Evolutionary conservation across 2,797 vertebrate genomes (phyloP), one percentile per base, ranked within the genome.

Genomic region (Harpagifer antarcticus): DNA sequence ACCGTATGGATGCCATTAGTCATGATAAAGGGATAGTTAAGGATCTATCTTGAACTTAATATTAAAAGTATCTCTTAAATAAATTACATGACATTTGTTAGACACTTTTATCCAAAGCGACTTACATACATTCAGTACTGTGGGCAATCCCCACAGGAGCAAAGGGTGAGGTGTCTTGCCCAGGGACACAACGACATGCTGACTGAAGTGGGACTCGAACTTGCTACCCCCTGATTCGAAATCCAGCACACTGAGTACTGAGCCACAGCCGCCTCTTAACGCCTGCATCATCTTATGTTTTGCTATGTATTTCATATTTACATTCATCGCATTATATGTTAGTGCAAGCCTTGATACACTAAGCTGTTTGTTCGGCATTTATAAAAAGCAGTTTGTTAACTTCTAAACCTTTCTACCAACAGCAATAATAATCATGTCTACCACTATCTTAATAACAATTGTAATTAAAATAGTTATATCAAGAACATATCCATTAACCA

Each of bases 301-400:
- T 20, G 1, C 8, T 33, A 4, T 60, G 11, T 6, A 44, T 44
- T 56, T 50, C 10, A 68, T 42, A n/a, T 47, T 20, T 7, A 13
- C 1, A 3, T 5, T 23, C 1, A 3, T 5, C 23, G 27, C 1
- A 5, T 31, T 31, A 3, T n/a, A 0, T 31, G 12, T 33, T 13
- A 3, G 15, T 48, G 12, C 17, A 19, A 9, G 23, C 19, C 5
- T 70, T 9, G 17, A 0, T 10, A 5, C 12, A 15, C n/a, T 6
- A 2, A 56, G 1, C 1, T 50, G 12, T 42, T 27, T 31, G 16
- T 42, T 50, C 16, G 27, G 27, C 27, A 27, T 27, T 27, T 27
- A 27, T 27, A 27, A 27, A 27, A 31, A 57, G 13, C 4, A 54
- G 9, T 16, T 17, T 45, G 7, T 3, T 19, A 2, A 44, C 45